Evolutionary conservation across 1,140 invertebrate genomes (phyloP), one percentile per base, ranked within the genome.

Genomic region (Heliconius melpomene): DNA sequence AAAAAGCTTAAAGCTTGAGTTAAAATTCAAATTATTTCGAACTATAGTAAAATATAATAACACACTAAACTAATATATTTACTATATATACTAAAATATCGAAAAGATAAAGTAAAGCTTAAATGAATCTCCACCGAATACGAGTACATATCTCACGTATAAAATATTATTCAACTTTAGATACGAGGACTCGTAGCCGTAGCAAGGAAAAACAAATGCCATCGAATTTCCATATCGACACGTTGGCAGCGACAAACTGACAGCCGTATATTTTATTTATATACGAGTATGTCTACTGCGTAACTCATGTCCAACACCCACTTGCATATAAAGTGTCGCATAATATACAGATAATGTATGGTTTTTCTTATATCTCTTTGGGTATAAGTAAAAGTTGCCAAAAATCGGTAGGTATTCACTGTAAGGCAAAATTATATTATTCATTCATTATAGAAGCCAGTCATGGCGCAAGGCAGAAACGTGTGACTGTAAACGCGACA

Each of bases 301-400:
- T 73, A 78, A 77, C 75, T 77, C 75, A 50, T 18, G 70, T 77
- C 38, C 66, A 60, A 77, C 75, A 52, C 75, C 66, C 75, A 77
- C 75, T 77, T 74, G 72, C 72, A 79, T 79, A 74, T 79, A 79
- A 74, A 79, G 23, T 74, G 38, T n/a, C 54, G 77, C 32, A 79
- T 74, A 79, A 79, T 72, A 40, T 54, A 60, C 72, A 79, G 23
- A 57, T 40, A 38, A 38, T 72, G 7, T 72, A 72, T 72, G 20
- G 7, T 6, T 72, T 23, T 72, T 72, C 71, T 72, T 72, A 9
- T 16, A 38, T 36, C 36, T 72, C 71, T 66, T 66, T 66, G 26
- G 2, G 60, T 29, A 66, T 66, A 66, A 26, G 11, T 16, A 29
- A 18, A 66, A 72, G 71, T 72, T 72, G 16, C 20, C 20, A 38